Evolutionary conservation across 1,140 invertebrate species (phyloP).

Genomic region (Dryas iulia): DNA sequence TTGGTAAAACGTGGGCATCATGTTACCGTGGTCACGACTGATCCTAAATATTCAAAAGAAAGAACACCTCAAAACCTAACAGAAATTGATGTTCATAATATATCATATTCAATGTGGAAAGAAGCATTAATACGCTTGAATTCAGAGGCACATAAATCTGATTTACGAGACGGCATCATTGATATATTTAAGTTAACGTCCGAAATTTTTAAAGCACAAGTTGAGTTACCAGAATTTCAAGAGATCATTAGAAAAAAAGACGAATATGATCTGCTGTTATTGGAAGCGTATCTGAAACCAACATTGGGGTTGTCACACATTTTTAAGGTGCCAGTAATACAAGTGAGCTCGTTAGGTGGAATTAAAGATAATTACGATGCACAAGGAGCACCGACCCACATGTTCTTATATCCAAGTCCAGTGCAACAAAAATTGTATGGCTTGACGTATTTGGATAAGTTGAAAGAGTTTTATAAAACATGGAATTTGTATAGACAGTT

Average conservation of each 20-base stretch:
- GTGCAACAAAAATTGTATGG: slow-evolving; percentile 27
- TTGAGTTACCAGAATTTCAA: slow-evolving; percentile 31
- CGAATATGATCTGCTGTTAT: slow-evolving; percentile 44
- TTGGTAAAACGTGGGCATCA: slow-evolving; percentile 73
- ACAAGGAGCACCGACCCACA: slow-evolving; percentile 32
- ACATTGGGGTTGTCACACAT: slow-evolving; percentile 36
- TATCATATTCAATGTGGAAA: slow-evolving; percentile 62
- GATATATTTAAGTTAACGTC: not conserved
- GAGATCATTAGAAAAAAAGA: slow-evolving; percentile 36
- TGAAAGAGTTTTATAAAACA: slow-evolving; percentile 35
- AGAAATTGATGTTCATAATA: slow-evolving; percentile 53
- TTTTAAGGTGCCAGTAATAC: slow-evolving; percentile 43
- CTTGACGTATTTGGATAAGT: slow-evolving; percentile 44
- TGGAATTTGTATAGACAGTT: slow-evolving; percentile 25
- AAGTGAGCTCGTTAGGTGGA: slow-evolving; percentile 39
- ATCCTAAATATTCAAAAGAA: slow-evolving; percentile 36
- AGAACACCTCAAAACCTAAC: slow-evolving; percentile 56
- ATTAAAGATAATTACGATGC: slow-evolving; percentile 16
- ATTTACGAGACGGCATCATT: slow-evolving; percentile 1
- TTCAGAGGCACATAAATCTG: not conserved
- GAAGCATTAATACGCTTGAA: slow-evolving; percentile 48
- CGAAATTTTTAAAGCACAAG: slow-evolving; percentile 29
- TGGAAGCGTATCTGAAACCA: slow-evolving; percentile 32
- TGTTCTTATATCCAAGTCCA: slow-evolving; percentile 26
- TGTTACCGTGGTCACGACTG: slow-evolving; percentile 57